Evolutionary conservation across 2,113 vertebrate species (phyloP), one percentile per base, ranked within the genome.

Genomic region (Chaetodon auriga): DNA sequence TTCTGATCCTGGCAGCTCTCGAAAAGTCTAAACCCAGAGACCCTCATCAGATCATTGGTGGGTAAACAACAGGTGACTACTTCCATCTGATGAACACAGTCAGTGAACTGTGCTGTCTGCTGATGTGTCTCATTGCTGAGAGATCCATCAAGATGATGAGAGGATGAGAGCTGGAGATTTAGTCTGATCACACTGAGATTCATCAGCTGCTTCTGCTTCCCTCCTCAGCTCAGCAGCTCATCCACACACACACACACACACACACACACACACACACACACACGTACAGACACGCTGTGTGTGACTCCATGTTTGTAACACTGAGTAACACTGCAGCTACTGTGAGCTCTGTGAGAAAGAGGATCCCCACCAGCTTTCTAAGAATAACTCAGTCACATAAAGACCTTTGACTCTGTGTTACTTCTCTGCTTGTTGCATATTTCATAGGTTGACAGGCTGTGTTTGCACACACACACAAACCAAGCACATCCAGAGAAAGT

Each of bases 171-270:
- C 54, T 71, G 58, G 63, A 30, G 30, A 30, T 30, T 83, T 66
- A 75, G 30, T 74, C 73, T 23, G 58, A 61, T 78, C 38, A 60
- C 64, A 43, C 51, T 65, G 71, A 11, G 61, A 76, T 54, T 79
- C 55, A 75, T 38, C 46, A 61, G 55, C 63, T 73, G 60, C 35
- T 68, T 68, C 54, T 53, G 43, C 55, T 63, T 45, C 53, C 63
- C 36, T 80, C 45, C 30, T 60, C 75, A 60, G 64, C 51, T 62
- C 38, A 45, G 58, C 25, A 43, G 49, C 57, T 41, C 25, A 14
- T 41, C 55, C 36, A 18, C 15, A 51, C 45, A 62, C 30, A 45
- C 38, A 46, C 45, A 46, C 45, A 46, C 45, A 46, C 45, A 46
- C 45, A 46, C 45, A 15, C 41, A 43, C 41, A 43, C 6, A 43